Evolutionary conservation across 2,113 vertebrate species (phyloP), one percentile per base, ranked within the genome.

Genomic region (Menidia beryllina): DNA sequence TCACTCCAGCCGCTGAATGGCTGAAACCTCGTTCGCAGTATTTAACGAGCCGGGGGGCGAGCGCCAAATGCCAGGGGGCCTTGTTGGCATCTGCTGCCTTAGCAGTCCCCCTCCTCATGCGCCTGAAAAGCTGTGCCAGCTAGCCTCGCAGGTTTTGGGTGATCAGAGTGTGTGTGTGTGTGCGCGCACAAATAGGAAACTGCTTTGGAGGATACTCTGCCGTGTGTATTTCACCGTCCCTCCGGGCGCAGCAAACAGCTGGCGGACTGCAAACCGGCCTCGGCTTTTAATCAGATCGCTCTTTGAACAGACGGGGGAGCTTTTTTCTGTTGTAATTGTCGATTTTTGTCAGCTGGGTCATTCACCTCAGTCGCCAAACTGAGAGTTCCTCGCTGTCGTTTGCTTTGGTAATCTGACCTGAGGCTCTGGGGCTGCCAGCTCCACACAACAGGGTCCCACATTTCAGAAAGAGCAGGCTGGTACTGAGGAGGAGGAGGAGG

Each of bases 291-390:
- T 45, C 41, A 45, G 41, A 45, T 45, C 41, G 41, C 9, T 65
- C 63, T 81, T 57, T 76, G 75, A 50, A 60, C 25, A 23, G 60
- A 23, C 60, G n/a, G 30, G 17, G 7, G 15, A 65, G 25, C 10
- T 23, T 23, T 41, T 34, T 9, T 45, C 11, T n/a, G 48, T 49
- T 38, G 51, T n/a, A 24, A 69, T 62, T 24, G 65, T 49, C 61
- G 47, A 48, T 81, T 85, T 41, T 71, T 43, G 65, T 72, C 79
- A 38, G 69, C 5, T 1, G 39, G 84, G 81, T 81, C 69, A 9
- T 87, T 85, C 49, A 83, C 73, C 88, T 81, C 49, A 38, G 58
- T 53, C 86, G 56, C 64, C 75, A 62, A 64, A 41, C 52, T 38
- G 64, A 83, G 62, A 71, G 63, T 19, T 79, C 25, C 23, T 36